Base-by-base conservation (phyloP, 2,888 invertebrate species). In the Erpobdella octoculata region DNA sequence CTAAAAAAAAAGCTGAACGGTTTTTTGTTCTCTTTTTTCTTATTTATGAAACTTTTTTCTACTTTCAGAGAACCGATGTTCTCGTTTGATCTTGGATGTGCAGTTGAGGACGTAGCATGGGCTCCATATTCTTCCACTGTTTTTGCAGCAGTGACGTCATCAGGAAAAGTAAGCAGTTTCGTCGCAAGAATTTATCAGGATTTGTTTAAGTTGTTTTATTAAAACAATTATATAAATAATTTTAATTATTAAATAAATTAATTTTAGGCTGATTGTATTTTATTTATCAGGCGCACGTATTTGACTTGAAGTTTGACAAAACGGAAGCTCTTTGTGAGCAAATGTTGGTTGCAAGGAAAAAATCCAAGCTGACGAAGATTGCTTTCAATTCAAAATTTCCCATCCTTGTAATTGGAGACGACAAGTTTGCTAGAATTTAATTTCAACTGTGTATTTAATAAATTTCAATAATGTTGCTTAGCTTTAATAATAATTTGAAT, bases 51-150 rank as follows among this genome's bases (percentile, higher is more conserved):
- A n/a, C 6, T 31, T 31, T 33, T 2, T 62, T 62, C 5, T 35
- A 6, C 33, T 65, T 15, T 21, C 15, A 68, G 69, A 18, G 69
- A 69, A n/a, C 93, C 95, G 0, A 85, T 95, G 37, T 94, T 94
- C 81, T 91, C 92, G 81, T 95, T 94, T 80, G 94, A 95, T 83
- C 85, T 95, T 73, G 92, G 91, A 18, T 89, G 92, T 25, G 89
- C 92, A 4, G 92, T 95, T 35, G 91, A 92, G 1, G 94, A 94
- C 83, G 91, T 93, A 0, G 91, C 91, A 79, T 96, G 95, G 95
- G 92, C 95, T 0, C 95, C 95, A 0, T 95, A 93, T 82, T 94
- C 94, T n/a, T 92, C 93, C 74, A 95, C 95, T 0, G 92, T 94
- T 0, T 90, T 96, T 80, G 95, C 93, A 2, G 93, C 93, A 0